A percentile compares a stretch with the other conserved stretches of the same genome.
phyloP scores from a whole-genome alignment of 2,113 vertebrate species.

The Chloropsis hardwickii region DNA sequence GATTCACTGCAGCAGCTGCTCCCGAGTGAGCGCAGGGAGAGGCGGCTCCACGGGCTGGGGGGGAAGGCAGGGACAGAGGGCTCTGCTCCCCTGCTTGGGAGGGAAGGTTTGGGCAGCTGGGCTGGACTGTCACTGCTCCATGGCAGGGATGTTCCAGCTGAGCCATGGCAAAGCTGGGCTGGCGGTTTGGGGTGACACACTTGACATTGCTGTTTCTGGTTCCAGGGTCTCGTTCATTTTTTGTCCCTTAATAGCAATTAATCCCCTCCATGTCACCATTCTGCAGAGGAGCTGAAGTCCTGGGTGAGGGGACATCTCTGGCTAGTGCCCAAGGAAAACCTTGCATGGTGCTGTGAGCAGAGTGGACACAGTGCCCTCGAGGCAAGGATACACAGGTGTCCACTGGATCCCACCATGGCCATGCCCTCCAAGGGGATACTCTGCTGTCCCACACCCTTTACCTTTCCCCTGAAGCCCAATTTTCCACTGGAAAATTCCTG shows the following conservation, averaged over 20 bases:
- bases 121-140: not conserved
- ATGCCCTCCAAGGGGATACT: accelerated
- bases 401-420: accelerated
- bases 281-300: not conserved
- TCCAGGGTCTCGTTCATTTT: not conserved
- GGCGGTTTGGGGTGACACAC: not conserved
- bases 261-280: not conserved
- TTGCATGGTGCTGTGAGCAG: accelerated
- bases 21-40: not conserved
- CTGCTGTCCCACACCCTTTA: not conserved
- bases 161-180: not conserved
- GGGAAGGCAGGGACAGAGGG: not conserved
- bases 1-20: constrained; percentile 3
- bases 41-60: accelerated
- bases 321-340: not conserved
- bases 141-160: not conserved
- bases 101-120: not conserved
- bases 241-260: not conserved
- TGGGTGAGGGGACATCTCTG: not conserved
- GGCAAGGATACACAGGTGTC: not conserved
- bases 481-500: constrained; percentile 4
- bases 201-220: accelerated
- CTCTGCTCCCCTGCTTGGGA: not conserved
- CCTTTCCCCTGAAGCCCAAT: not conserved
- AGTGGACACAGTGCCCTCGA: accelerated